phyloP scores from a whole-genome alignment of 2,888 invertebrate genomes.

The Acleris literana region DNA sequence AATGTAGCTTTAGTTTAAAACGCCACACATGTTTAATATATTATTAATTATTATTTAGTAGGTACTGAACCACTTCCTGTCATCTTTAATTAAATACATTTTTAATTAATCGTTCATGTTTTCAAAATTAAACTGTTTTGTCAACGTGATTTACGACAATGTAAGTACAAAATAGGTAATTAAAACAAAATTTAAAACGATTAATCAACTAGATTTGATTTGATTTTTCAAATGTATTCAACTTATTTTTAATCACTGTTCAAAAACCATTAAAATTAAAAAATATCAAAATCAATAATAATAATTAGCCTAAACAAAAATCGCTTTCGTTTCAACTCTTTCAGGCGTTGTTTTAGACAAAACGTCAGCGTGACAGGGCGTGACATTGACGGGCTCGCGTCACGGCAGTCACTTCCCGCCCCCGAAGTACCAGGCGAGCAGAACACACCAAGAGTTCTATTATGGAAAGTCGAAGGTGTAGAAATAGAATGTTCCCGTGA shows the following conservation, averaged over 20 bases:
- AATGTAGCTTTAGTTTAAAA: too few species aligned
- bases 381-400: conserved; percentile 72
- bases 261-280: not conserved
- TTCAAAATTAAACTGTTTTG: too few species aligned
- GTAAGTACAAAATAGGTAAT: too few species aligned
- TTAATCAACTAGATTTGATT: too few species aligned
- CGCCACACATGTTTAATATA: too few species aligned
- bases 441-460: conserved; percentile 51
- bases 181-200: too few species aligned
- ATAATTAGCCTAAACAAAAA: not conserved
- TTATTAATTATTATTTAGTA: not conserved
- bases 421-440: conserved; percentile 73
- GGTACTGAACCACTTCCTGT: too few species aligned
- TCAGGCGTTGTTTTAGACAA: conserved; percentile 20
- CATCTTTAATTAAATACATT: too few species aligned
- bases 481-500: conserved; percentile 76
- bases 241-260: not conserved
- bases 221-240: not conserved
- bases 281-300: not conserved
- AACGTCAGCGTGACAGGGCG: conserved; percentile 52
- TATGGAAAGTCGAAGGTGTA: conserved; percentile 54
- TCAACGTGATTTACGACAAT: too few species aligned
- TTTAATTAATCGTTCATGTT: too few species aligned
- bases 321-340: not conserved
- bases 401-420: conserved; percentile 71